These are phyloP conservation scores for Lydus trimaculatus DNA, from an alignment of 2,888 invertebrate genomes.

Conservation along the genomic window DNA sequence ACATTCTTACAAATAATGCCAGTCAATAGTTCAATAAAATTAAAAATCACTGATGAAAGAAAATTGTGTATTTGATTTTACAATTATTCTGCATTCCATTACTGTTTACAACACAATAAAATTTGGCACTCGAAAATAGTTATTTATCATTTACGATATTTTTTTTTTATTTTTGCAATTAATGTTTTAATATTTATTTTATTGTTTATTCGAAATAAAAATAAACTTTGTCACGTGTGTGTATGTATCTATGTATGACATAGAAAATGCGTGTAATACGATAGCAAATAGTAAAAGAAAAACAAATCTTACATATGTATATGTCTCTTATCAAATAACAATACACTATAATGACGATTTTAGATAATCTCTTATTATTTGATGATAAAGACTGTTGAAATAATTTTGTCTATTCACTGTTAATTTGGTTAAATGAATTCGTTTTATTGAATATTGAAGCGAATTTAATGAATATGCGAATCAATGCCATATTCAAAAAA, in stretches of 20 bases:
- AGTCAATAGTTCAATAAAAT: too few relatives aligned
- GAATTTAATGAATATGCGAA: neutral
- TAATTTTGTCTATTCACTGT: too few relatives aligned
- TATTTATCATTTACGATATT: neutral
- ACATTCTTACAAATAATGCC: too few relatives aligned
- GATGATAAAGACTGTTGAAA: too few relatives aligned
- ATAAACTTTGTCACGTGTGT: neutral
- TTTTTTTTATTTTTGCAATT: neutral
- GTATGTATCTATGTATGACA: neutral
- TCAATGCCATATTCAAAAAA: neutral
- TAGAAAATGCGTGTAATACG: neutral
- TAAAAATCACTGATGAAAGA: too few relatives aligned
- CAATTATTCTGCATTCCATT: too few relatives aligned
- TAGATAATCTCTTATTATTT: neutral
- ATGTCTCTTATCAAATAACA: neutral
- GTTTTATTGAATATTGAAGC: neutral
- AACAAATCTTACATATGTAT: too few relatives aligned
- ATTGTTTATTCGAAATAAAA: too few relatives aligned
- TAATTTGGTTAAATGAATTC: too few relatives aligned
- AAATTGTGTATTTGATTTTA: too few relatives aligned
- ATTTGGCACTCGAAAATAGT: neutral
- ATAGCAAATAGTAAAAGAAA: neutral
- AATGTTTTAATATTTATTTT: too few relatives aligned
- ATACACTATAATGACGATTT: neutral
- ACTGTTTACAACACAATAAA: neutral